phyloP scores from a whole-genome alignment of 1,140 invertebrate genomes.

The Vollenhovia emeryi region DNA sequence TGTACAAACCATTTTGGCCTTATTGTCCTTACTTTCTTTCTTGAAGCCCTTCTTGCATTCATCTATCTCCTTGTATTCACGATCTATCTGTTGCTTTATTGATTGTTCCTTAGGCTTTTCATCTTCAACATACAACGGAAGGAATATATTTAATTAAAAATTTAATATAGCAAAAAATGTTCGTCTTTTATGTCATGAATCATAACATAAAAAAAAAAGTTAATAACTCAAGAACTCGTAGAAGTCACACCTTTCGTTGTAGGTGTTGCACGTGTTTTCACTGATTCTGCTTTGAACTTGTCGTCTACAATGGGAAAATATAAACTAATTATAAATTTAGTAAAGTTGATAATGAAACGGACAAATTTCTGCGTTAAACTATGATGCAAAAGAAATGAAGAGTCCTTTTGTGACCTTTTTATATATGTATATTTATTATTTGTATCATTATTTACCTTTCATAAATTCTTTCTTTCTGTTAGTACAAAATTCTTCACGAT shows the following conservation, averaged over 20 bases:
- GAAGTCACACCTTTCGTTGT: background rate
- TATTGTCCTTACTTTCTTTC: background rate
- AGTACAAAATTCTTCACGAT: background rate
- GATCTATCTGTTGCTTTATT: background rate
- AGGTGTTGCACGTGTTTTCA: background rate
- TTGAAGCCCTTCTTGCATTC: conserved; percentile 53
- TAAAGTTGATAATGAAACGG: background rate
- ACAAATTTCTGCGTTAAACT: background rate
- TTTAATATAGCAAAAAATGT: background rate
- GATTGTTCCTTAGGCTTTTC: background rate
- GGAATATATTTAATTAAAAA: background rate
- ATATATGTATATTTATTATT: background rate
- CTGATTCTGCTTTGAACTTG: background rate
- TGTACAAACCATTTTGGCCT: background rate
- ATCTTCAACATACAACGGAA: conserved; percentile 26
- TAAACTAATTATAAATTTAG: background rate
- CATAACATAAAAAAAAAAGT: background rate
- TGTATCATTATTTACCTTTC: conserved; percentile 28
- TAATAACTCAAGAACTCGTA: background rate
- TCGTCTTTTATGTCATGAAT: background rate
- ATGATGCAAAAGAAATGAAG: background rate
- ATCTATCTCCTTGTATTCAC: conserved; percentile 60
- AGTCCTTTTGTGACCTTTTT: background rate
- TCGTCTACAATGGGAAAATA: background rate
- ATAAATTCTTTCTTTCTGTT: background rate